phyloP scores from a whole-genome alignment of 2,888 invertebrate species.

The Polymixis lichenea region DNA sequence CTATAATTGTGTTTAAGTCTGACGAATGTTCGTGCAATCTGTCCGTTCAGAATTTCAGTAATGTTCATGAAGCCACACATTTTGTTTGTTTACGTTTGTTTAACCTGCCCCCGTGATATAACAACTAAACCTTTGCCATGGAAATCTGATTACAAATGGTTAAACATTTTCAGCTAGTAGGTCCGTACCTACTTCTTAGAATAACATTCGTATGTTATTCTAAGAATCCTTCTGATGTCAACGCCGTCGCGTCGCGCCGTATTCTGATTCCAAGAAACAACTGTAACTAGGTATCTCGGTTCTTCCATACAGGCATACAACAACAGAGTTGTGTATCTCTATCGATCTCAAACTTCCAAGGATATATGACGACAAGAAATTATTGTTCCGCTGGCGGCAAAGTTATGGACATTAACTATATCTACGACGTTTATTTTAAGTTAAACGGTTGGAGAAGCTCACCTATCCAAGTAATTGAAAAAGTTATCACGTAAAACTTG shows the following conservation, averaged over 20 bases:
- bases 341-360: constrained; percentile 51
- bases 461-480: constrained; percentile 77
- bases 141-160: neutral
- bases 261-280: neutral
- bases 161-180: neutral
- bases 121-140: neutral
- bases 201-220: neutral
- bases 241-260: neutral
- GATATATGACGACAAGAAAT: constrained; percentile 41
- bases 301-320: neutral
- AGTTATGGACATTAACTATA: constrained; percentile 60
- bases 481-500: constrained; percentile 78
- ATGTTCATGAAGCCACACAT: neutral
- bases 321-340: constrained; percentile 9
- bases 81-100: neutral
- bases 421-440: constrained; percentile 60
- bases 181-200: too few species aligned
- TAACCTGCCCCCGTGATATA: neutral
- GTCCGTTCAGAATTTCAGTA: neutral
- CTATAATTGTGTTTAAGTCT: neutral
- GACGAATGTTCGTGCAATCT: neutral
- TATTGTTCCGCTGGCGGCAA: constrained; percentile 50
- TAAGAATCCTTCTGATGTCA: neutral
- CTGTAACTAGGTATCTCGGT: neutral
- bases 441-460: constrained; percentile 59